Evolutionary conservation across 2,888 invertebrate species (phyloP).

Genomic region (Carcina quercana): DNA sequence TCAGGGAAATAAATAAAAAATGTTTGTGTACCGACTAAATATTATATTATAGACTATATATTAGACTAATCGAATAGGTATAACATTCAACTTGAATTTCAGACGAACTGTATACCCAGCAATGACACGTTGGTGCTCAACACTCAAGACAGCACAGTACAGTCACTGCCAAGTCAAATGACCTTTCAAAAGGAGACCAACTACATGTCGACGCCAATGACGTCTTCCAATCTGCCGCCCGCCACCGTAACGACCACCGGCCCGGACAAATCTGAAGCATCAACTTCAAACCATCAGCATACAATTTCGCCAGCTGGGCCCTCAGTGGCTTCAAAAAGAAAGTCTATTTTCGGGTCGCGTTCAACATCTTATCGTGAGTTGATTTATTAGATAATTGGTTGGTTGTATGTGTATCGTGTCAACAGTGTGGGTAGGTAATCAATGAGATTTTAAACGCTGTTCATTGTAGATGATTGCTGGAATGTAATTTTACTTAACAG

Average conservation of each 20-base stretch:
- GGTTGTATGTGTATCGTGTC: no score
- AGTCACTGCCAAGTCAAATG: slow-evolving; percentile 24
- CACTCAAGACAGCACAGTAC: slow-evolving; percentile 22
- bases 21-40: no score
- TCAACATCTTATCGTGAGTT: no score
- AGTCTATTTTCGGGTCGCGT: slow-evolving; percentile 40
- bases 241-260: slow-evolving; percentile 26
- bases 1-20: no score
- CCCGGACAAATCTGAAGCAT: slow-evolving; percentile 19
- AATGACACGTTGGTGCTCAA: slow-evolving; percentile 18
- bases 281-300: slow-evolving; percentile 25
- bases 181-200: slow-evolving; percentile 29
- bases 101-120: slow-evolving; percentile 24
- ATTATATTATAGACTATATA: no score
- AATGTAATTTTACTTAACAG: no score
- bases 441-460: no score
- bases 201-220: slow-evolving; percentile 27
- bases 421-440: no score
- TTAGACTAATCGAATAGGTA: neutral
- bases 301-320: slow-evolving; percentile 27
- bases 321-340: slow-evolving; percentile 36
- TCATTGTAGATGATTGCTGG: no score
- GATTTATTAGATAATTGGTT: no score
- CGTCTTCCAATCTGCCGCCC: no score
- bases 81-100: no score